A percentile compares a stretch with the other conserved stretches of the same genome.
Conservation (phyloP, 2,113 vertebrate species). For the Gadus macrocephalus region DNA sequence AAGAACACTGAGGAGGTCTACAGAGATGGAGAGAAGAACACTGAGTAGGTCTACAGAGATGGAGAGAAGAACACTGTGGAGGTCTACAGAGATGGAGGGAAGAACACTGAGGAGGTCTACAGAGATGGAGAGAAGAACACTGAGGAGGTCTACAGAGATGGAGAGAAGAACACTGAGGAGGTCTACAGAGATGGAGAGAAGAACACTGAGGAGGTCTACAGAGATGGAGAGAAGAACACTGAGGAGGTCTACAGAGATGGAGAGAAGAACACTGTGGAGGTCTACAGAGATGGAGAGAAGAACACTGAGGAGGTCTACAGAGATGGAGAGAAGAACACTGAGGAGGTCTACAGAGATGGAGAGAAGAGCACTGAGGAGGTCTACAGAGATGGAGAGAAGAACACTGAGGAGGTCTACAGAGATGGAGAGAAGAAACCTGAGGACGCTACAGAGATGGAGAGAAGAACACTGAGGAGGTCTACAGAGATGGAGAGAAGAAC, state of each 20-base stretch:
- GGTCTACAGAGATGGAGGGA: conserved; percentile 35
- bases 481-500: conserved; percentile 53
- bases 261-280: background rate
- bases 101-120: conserved; percentile 73
- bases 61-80: background rate
- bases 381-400: too few relatives aligned
- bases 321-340: too few relatives aligned
- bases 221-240: background rate
- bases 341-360: too few relatives aligned
- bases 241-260: background rate
- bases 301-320: too few relatives aligned
- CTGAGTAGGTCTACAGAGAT: conserved; percentile 66
- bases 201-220: conserved; percentile 71
- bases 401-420: too few relatives aligned
- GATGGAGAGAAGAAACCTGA: conserved; percentile 65
- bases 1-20: background rate
- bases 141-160: conserved; percentile 63
- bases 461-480: background rate
- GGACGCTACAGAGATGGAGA: conserved; percentile 54
- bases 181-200: conserved; percentile 45
- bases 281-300: too few relatives aligned
- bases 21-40: conserved; percentile 56
- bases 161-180: background rate
- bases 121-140: conserved; percentile 60
- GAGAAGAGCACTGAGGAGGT: too few relatives aligned